Base-by-base conservation (phyloP, 2,888 invertebrate genomes). In the Minunthozetes semirufus region DNA sequence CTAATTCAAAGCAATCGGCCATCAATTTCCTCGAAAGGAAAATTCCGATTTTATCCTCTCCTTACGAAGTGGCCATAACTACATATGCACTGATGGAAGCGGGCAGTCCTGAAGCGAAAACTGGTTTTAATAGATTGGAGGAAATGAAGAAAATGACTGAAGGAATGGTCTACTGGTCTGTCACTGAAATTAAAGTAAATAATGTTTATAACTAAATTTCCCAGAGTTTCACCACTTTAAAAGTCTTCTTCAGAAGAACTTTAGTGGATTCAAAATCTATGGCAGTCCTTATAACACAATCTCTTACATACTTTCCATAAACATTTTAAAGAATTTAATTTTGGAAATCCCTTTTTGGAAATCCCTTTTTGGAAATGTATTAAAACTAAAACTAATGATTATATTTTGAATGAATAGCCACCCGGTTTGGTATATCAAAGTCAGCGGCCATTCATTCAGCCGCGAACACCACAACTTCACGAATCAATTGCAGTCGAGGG, bases 401-500 rank as follows among this genome's bases (percentile, higher is more conserved):
- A n/a, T n/a, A n/a, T n/a, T n/a, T n/a, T n/a, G n/a, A n/a, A n/a
- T n/a, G n/a, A n/a, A 63, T 17, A 68, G 68, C 68, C 68, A 13
- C 61, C 75, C 77, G 80, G 75, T 59, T 79, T 80, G 50, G 80
- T 80, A 22, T 81, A 80, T 66, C 84, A 84, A 77, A 84, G 83
- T 77, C 83, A 84, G 77, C 78, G 83, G 50, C 83, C 83, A 4
- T 84, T 83, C 77, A 78, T 82, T 17, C 80, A 81, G 70, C 84
- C 86, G 0, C 81, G 85, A 56, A 80, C 82, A 48, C 83, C 84
- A 75, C 82, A 83, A 72, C 81, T 81, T 75, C 81, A 82, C 77
- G 86, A 87, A 78, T 85, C 85, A 0, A 81, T 84, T 53, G 86
- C 85, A 0, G 85, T 86, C 0, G 86, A 86, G 80, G 46, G 63